Base-by-base conservation (phyloP, 2,888 invertebrate genomes). In the Andrena dorsata region DNA sequence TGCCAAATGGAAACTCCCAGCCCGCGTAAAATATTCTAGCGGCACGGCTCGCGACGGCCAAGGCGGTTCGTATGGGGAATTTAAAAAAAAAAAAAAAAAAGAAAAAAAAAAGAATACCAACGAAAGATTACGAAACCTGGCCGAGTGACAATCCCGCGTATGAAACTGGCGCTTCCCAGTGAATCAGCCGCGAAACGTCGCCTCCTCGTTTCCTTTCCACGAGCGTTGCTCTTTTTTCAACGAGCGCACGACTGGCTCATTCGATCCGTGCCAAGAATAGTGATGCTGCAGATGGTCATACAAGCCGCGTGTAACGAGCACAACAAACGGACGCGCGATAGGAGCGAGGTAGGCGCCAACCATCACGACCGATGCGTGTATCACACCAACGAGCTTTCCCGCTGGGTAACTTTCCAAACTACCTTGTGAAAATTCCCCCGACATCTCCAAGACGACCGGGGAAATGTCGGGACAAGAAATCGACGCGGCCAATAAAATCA, bases 241-340 rank as follows among this genome's bases (percentile, higher is more conserved):
- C 41, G 49, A 20, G 64, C 28, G 26, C 16, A 35, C 65, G 81
- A 68, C 74, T 41, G 58, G 56, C 70, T 85, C 68, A 78, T 88
- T 90, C 85, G 84, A 89, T 83, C 86, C 87, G 86, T 86, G 90
- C 88, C 83, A 81, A 83, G 89, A 90, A 89, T 90, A 87, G 82
- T 85, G 80, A 87, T 82, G 80, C 84, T 78, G 73, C 64, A 82
- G 82, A 84, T 82, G 75, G 71, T 49, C 66, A 66, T 68, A 35
- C 76, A 51, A 81, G 79, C 71, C 65, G 78, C 74, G 49, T 78
- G 81, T 80, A 87, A 86, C 82, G 76, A 87, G 86, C 72, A 76
- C 63, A 86, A 86, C 77, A 83, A 83, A 88, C 76, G 80, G 88
- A 86, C 68, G 63, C 60, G 30, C 30, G 66, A 75, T 60, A 64